Base-by-base conservation (phyloP, 2,888 invertebrate species). In the Drosophila eohydei region DNA sequence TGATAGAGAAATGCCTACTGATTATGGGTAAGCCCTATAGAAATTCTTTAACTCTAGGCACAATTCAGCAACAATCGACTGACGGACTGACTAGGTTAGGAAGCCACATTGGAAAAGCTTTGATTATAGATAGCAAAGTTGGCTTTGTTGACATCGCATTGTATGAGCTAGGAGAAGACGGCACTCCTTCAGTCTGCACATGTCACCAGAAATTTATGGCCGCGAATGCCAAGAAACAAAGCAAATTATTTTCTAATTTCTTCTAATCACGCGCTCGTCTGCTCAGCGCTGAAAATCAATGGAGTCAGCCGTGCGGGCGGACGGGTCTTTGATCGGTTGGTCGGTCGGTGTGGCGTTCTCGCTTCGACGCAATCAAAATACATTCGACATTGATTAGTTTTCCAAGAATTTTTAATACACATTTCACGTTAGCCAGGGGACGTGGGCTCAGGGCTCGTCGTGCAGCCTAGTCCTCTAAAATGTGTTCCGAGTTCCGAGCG, bases 351-450 rank as follows among this genome's bases (percentile, higher is more conserved):
- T 60, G 67, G 64, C 68, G 71, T 61, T 65, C 55, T 69, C 48
- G 66, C 59, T 57, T 66, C 74, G 79, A 58, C 70, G 71, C 83
- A 87, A 87, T 86, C 80, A 85, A 81, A 77, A 75, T 81, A 74
- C 79, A 81, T 82, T 81, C 81, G 86, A 87, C 86, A 83, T 87
- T 88, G 86, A 88, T 87, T 87, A 87, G 86, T 87, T 87, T 88
- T 85, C 86, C 74, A 82, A 74, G 84, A 88, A 88, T 88, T 88
- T 85, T 79, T 79, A 80, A 85, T 82, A 83, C 63, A 81, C 74
- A 71, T 76, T 80, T 63, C 58, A 68, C 58, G 57, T 60, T 60
- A 50, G 46, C 41, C 46, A 32, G 21, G 50, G 38, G 16, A 40
- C 46, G 30, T 26, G 36, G 54, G 52, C 21, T 16, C 26, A 30